These are phyloP conservation scores for Tiaroga cobitis DNA, from an alignment of 2,797 vertebrate genomes.

Conservation along the genomic window DNA sequence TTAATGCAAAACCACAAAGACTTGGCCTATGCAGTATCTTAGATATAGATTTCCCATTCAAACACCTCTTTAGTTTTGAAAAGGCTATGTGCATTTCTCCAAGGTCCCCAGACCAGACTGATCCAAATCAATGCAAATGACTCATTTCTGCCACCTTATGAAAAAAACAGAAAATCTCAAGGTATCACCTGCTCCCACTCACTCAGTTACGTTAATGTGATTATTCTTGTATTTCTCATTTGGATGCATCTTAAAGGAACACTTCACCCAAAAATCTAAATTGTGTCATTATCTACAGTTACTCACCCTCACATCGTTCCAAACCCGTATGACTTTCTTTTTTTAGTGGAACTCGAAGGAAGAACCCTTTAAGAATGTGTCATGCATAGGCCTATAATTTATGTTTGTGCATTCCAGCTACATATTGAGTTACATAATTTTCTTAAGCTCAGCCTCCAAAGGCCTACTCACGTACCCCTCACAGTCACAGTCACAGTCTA, in stretches of 20 bases:
- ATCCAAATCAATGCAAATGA: conserved; percentile 4
- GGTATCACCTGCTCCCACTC: neutral
- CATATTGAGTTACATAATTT: neutral
- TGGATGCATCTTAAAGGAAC: neutral
- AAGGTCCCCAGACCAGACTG: neutral
- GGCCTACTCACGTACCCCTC: neutral
- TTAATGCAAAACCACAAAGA: neutral
- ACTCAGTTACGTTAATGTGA: neutral
- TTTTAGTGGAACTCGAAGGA: neutral
- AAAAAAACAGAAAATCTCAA: conserved; percentile 3
- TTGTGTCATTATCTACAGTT: neutral
- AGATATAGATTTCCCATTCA: conserved; percentile 9
- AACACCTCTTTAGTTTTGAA: neutral
- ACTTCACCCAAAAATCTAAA: neutral
- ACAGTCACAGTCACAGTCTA: neutral
- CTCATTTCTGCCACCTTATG: neutral
- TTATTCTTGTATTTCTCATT: neutral
- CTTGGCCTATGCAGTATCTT: neutral
- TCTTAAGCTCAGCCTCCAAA: neutral
- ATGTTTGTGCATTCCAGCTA: neutral
- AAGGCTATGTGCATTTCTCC: neutral
- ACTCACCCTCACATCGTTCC: neutral
- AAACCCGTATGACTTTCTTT: neutral
- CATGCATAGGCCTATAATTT: neutral
- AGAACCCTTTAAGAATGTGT: neutral